phyloP scores from a whole-genome alignment of 1,140 invertebrate species.

The Bradysia coprophila region DNA sequence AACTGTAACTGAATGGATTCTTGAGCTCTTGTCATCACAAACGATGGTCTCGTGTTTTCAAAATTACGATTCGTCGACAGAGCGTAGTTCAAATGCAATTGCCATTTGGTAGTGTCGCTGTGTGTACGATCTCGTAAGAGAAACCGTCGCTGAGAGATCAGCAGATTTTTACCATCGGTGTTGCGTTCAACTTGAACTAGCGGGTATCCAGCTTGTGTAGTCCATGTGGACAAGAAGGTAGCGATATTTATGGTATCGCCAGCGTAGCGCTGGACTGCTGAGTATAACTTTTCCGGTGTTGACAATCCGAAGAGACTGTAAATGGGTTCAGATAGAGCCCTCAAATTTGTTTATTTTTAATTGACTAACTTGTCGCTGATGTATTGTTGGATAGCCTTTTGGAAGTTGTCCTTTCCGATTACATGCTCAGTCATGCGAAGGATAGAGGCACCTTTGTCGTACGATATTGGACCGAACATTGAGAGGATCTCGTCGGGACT shows the following conservation, averaged over 20 bases:
- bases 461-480: conserved; percentile 36
- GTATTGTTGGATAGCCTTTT: conserved; percentile 35
- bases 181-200: conserved; percentile 36
- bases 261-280: conserved; percentile 32
- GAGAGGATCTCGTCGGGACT: conserved; percentile 26
- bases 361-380: conserved; percentile 33
- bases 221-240: conserved; percentile 65
- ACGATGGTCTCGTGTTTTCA: conserved; percentile 21
- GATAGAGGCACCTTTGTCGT: conserved; percentile 47
- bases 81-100: conserved; percentile 42
- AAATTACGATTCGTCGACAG: conserved; percentile 23
- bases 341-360: conserved; percentile 7
- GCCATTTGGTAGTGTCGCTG: conserved; percentile 6
- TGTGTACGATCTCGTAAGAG: conserved; percentile 22
- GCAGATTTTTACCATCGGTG: not conserved
- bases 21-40: conserved; percentile 28
- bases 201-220: conserved; percentile 77
- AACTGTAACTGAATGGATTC: conserved; percentile 6
- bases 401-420: conserved; percentile 40
- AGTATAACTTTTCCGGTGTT: conserved; percentile 45
- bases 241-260: conserved; percentile 12
- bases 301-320: conserved; percentile 26
- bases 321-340: conserved; percentile 12
- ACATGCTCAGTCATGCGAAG: conserved; percentile 54
- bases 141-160: conserved; percentile 27